These are phyloP conservation scores for Noctua janthina DNA, from an alignment of 2,888 invertebrate genomes.

Conservation along the genomic window DNA sequence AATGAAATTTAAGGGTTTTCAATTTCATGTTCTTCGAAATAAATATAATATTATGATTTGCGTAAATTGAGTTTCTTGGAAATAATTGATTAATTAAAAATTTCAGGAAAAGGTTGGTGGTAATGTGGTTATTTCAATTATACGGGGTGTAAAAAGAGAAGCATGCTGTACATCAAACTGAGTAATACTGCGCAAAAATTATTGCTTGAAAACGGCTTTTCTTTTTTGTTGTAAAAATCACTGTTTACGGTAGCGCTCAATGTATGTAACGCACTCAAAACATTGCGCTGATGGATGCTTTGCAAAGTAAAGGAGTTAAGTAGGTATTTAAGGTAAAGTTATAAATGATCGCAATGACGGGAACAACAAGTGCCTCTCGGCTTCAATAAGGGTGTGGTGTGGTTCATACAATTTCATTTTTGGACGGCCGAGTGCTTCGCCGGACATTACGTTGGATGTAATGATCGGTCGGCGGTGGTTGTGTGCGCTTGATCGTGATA, in stretches of 20 bases:
- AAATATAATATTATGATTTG: background rate
- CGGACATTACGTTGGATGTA: background rate
- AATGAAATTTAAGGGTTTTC: slow-evolving; percentile 13
- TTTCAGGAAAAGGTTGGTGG: background rate
- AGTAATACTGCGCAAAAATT: background rate
- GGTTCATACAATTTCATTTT: background rate
- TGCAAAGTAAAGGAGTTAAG: too few relatives aligned
- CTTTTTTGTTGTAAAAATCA: background rate
- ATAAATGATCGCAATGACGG: too few relatives aligned
- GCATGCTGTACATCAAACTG: too few relatives aligned
- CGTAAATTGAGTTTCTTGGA: slow-evolving; percentile 3
- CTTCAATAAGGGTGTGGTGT: too few relatives aligned
- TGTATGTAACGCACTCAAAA: background rate
- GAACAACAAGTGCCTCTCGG: too few relatives aligned
- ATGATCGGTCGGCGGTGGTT: background rate
- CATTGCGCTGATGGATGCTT: background rate
- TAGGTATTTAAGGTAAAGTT: too few relatives aligned
- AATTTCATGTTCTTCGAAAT: slow-evolving; percentile 15
- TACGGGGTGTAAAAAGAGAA: too few relatives aligned
- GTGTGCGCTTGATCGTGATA: background rate
- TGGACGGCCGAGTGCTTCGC: background rate
- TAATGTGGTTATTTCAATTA: background rate
- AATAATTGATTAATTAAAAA: background rate
- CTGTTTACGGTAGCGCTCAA: background rate
- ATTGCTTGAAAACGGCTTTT: background rate